These are phyloP conservation scores for Solenopsis invicta DNA, from an alignment of 1,140 invertebrate species.

Conservation along the genomic window DNA sequence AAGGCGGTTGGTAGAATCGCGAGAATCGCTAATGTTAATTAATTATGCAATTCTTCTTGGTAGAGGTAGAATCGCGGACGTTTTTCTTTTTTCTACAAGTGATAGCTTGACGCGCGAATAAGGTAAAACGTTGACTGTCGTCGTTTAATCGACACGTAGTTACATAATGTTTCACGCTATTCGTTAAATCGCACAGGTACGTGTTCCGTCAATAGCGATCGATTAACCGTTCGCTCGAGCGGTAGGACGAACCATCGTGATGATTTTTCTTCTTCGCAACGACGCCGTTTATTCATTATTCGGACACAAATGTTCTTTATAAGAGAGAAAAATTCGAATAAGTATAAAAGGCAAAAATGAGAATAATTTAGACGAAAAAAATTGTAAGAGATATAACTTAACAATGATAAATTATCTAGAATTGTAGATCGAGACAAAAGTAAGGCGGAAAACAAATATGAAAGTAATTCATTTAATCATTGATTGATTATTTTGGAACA, in stretches of 20 bases:
- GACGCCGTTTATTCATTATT: neutral
- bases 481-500: conserved; percentile 4
- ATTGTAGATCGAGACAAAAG: neutral
- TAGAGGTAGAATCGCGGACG: neutral
- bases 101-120: neutral
- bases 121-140: conserved; percentile 20
- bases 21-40: conserved; percentile 24
- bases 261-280: conserved; percentile 8
- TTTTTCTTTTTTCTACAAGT: neutral
- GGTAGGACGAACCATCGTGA: neutral
- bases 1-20: neutral
- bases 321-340: neutral
- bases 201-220: neutral
- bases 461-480: neutral
- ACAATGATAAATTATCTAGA: neutral
- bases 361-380: conserved; percentile 9
- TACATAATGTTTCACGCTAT: conserved; percentile 10
- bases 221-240: conserved; percentile 1
- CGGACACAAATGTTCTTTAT: neutral
- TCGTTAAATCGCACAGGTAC: conserved; percentile 6
- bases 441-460: neutral
- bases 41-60: conserved; percentile 7
- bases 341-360: neutral
- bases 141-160: neutral
- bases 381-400: neutral